Conservation (phyloP, 2,888 invertebrate species). For the Melinaea marsaeus region DNA sequence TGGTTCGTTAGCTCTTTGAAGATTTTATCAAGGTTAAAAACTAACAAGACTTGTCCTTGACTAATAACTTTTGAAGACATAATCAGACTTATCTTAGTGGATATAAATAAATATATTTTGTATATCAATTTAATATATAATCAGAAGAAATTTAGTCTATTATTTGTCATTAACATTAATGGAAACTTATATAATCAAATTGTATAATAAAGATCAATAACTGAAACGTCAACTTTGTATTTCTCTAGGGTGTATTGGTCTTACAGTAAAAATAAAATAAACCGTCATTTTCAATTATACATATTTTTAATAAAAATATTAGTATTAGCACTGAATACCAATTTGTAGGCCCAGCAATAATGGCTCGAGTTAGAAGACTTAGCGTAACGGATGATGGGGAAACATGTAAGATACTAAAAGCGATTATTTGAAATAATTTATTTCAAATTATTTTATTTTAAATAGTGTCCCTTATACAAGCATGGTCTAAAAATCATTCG, state of each 20-base stretch:
- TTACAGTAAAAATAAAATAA: background rate
- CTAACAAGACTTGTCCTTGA: background rate
- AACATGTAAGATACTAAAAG: slow-evolving; percentile 79
- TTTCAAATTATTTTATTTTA: slow-evolving; percentile 12
- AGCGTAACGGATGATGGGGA: slow-evolving; percentile 86
- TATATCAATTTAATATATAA: too few relatives aligned
- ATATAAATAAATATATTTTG: too few relatives aligned
- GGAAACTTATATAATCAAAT: too few relatives aligned
- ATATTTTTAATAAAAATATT: slow-evolving; percentile 13
- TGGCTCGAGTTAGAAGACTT: slow-evolving; percentile 77
- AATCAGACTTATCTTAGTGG: background rate
- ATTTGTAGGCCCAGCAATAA: slow-evolving; percentile 71
- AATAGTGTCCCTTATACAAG: slow-evolving; percentile 21
- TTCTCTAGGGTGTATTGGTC: too few relatives aligned
- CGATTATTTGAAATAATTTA: slow-evolving; percentile 34
- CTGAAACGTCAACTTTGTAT: too few relatives aligned
- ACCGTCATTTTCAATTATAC: slow-evolving; percentile 1
- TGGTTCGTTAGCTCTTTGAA: slow-evolving; percentile 25
- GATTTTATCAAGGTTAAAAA: slow-evolving; percentile 7
- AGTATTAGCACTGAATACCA: slow-evolving; percentile 33
- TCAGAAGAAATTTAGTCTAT: too few relatives aligned
- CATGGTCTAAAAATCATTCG: slow-evolving; percentile 24
- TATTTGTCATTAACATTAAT: too few relatives aligned
- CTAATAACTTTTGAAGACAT: background rate
- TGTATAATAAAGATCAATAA: too few relatives aligned